Evolutionary conservation across 2,888 invertebrate species (phyloP), one percentile per base, ranked within the genome.

Genomic region (Oconnorella tubifera): DNA sequence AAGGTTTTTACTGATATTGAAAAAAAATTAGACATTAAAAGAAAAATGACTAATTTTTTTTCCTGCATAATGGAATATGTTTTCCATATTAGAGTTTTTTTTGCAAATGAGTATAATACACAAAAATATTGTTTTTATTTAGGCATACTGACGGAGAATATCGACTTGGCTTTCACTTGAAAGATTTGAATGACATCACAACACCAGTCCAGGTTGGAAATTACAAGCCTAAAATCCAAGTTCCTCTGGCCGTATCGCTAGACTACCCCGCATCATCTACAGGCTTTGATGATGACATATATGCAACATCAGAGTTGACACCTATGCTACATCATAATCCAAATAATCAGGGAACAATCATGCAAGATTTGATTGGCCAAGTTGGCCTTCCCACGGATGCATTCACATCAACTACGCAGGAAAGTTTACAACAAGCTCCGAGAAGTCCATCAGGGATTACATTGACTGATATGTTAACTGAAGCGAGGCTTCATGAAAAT

Each of bases 141-240:
- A n/a, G n/a, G n/a, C 53, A 51, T 27, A 51, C 53, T 10, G 53
- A 51, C 25, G 10, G 53, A 6, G 53, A 51, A 27, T 51, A 51
- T 25, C 10, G 25, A 27, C 14, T 51, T 25, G 53, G 53, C 10
- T 51, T 19, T 51, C 53, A 23, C 14, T 4, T 51, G 23, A 51
- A 51, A 23, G 14, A 10, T 51, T 27, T 51, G 23, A 10, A 19
- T 19, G 53, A 51, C 14, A 19, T 25, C 6, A 14, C 40, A 19
- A 10, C 40, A 19, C 19, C 40, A 40, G 10, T 10, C 40, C 10
- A 14, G 10, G 10, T 40, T 19, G 40, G 40, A 10, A 10, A 14
- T 10, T 19, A 40, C 19, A 10, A 14, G 10, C 40, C 40, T 19
- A n/a, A n/a, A n/a, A 40, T 40, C 10, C 10, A 19, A 40, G 10